Evolutionary conservation across 2,113 vertebrate genomes (phyloP).

Genomic region (Lepus europaeus): DNA sequence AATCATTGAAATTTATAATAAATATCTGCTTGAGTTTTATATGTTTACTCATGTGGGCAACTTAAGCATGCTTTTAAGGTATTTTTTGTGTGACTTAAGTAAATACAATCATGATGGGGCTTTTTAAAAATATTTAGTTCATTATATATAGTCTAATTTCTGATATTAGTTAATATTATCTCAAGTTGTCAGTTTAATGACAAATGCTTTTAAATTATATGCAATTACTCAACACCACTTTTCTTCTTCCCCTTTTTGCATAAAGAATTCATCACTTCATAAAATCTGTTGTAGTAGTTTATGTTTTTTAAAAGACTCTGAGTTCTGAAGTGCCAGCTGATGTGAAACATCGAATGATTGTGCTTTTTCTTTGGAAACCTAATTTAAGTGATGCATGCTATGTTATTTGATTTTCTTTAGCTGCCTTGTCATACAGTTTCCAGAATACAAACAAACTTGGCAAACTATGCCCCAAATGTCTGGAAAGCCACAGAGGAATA

Average conservation of each 20-base stretch:
- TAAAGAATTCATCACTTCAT: conserved; percentile 32
- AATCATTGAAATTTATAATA: background rate
- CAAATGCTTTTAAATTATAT: conserved; percentile 16
- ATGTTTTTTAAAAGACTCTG: conserved; percentile 43
- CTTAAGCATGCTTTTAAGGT: background rate
- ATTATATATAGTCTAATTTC: background rate
- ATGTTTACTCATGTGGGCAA: background rate
- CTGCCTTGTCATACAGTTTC: background rate
- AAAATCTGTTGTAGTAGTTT: background rate
- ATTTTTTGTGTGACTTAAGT: conserved; percentile 5
- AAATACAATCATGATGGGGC: background rate
- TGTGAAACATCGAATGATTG: background rate
- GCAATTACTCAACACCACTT: background rate
- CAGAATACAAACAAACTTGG: background rate
- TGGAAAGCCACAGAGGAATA: background rate
- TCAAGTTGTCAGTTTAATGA: background rate
- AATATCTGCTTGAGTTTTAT: conserved; percentile 2
- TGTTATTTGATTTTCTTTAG: conserved; percentile 53
- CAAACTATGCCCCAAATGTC: background rate
- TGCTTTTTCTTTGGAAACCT: conserved; percentile 50
- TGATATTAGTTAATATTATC: background rate
- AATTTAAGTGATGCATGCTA: background rate
- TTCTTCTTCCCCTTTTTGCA: background rate
- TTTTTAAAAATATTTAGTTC: background rate
- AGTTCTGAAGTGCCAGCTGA: conserved; percentile 27